Percentiles rank a stretch among this genome's conserved stretches.
phyloP scores from a whole-genome alignment of 1,140 invertebrate genomes.

The Apis cerana region DNA sequence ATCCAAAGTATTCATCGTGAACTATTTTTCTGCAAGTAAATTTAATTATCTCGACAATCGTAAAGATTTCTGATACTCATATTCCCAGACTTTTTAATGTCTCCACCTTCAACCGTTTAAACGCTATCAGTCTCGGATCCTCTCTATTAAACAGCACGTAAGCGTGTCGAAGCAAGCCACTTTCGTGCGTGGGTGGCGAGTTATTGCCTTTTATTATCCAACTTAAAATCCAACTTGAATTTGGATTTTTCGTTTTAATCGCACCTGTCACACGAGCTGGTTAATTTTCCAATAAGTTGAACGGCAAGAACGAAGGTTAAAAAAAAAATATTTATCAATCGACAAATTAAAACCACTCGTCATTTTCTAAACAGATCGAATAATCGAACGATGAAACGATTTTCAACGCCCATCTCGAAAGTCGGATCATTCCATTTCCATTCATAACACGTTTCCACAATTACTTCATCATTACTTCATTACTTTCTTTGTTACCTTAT shows the following conservation, averaged over 20 bases:
- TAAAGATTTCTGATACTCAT: not conserved
- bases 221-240: not conserved
- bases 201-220: conserved; percentile 43
- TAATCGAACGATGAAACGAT: no score
- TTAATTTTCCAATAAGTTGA: no score
- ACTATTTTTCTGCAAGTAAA: no score
- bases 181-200: conserved; percentile 56
- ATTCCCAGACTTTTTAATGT: not conserved
- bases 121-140: conserved; percentile 35
- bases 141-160: conserved; percentile 20
- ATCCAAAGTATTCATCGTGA: no score
- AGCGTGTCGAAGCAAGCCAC: conserved; percentile 8
- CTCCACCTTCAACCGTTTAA: conserved; percentile 24
- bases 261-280: not conserved
- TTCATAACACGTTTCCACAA: conserved; percentile 56
- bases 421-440: conserved; percentile 19
- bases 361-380: no score
- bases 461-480: conserved; percentile 65
- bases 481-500: conserved; percentile 73
- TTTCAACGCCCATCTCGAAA: not conserved
- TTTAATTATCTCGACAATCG: no score
- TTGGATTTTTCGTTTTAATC: not conserved
- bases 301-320: no score
- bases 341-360: no score
- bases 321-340: no score